phyloP scores from a whole-genome alignment of 1,140 invertebrate species.

The Goniozus legneri region DNA sequence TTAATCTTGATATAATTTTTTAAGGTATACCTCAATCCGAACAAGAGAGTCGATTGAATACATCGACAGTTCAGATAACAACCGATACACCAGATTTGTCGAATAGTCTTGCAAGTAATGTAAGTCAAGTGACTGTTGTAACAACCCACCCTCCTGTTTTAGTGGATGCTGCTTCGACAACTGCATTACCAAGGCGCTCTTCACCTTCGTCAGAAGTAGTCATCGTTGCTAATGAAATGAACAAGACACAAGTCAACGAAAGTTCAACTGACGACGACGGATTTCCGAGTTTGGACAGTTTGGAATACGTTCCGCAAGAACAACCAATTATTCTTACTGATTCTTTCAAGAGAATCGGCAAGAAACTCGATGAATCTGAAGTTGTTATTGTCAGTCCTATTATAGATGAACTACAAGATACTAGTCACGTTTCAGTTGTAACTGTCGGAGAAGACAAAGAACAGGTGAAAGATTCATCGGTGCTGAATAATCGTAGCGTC shows the following conservation, averaged over 20 bases:
- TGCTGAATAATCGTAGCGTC: constrained; percentile 41
- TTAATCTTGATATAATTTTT: constrained; percentile 1
- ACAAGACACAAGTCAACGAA: constrained; percentile 64
- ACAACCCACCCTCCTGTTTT: constrained; percentile 76
- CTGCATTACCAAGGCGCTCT: constrained; percentile 33
- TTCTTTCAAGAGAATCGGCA: constrained; percentile 44
- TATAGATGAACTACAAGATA: constrained; percentile 58
- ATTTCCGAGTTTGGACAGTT: constrained; percentile 67
- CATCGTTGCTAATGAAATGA: constrained; percentile 72
- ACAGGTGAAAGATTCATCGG: constrained; percentile 66
- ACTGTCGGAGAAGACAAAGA: constrained; percentile 78
- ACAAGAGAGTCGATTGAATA: constrained; percentile 45
- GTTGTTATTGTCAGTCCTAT: constrained; percentile 71
- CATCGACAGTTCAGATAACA: constrained; percentile 61
- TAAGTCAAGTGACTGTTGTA: constrained; percentile 76
- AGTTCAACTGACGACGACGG: constrained; percentile 71
- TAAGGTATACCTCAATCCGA: constrained; percentile 31
- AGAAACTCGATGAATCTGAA: constrained; percentile 77
- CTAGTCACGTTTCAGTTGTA: constrained; percentile 85
- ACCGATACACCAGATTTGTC: constrained; percentile 57
- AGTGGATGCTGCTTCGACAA: constrained; percentile 47
- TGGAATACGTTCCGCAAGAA: constrained; percentile 62
- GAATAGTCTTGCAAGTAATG: constrained; percentile 67
- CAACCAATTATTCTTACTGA: constrained; percentile 50
- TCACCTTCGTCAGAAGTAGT: constrained; percentile 64